A percentile compares a stretch with the other conserved stretches of the same genome.
These are phyloP conservation scores for Phataginus tricuspis DNA, from an alignment of 2,797 vertebrate species.

Conservation along the genomic window DNA sequence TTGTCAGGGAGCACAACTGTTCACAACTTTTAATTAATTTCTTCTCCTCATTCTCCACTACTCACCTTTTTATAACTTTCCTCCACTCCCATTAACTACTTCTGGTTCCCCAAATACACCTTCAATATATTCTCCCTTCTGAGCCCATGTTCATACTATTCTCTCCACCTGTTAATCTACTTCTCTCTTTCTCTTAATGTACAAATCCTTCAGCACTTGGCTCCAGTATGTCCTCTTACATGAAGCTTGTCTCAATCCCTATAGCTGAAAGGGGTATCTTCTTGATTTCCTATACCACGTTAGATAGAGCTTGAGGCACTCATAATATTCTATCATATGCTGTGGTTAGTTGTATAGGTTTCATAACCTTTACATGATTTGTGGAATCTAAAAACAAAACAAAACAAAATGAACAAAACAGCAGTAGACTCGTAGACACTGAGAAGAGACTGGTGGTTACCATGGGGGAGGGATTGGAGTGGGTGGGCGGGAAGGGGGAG, in stretches of 20 bases:
- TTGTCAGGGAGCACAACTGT: neutral
- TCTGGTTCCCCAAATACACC: neutral
- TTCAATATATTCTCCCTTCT: constrained; percentile 10
- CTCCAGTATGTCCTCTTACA: neutral
- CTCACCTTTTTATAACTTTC: neutral
- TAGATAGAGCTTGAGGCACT: neutral
- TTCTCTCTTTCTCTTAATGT: neutral
- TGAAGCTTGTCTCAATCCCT: neutral
- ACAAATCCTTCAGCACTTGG: neutral
- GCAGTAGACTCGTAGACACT: too few species aligned
- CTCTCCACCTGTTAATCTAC: neutral
- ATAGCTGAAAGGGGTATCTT: neutral
- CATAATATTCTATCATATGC: neutral
- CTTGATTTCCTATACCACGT: neutral
- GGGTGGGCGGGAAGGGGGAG: too few species aligned
- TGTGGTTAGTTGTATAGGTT: neutral
- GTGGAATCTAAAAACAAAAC: too few species aligned
- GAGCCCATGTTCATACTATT: neutral
- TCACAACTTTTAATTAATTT: constrained; percentile 10
- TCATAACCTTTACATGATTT: neutral
- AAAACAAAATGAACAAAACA: too few species aligned
- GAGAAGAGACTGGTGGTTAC: too few species aligned
- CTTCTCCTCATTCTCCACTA: neutral
- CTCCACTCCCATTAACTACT: neutral
- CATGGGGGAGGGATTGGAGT: too few species aligned